phyloP scores from a whole-genome alignment of 2,888 invertebrate genomes.

The Proisotoma minuta region DNA sequence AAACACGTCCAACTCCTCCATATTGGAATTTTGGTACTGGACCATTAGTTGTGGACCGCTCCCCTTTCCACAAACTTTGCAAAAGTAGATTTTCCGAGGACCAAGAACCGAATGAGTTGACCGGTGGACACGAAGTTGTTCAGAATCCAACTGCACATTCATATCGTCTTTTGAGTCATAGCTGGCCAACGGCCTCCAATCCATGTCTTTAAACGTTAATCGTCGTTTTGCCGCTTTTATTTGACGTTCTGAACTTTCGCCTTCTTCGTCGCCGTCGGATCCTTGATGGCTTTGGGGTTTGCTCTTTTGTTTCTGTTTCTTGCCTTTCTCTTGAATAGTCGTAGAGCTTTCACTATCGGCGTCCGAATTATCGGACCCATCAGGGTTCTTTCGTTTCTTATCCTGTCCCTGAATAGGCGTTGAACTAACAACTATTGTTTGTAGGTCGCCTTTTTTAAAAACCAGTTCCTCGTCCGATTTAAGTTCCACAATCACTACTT shows the following conservation, averaged over 20 bases:
- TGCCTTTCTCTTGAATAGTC: too few relatives aligned
- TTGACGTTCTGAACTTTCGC: background rate
- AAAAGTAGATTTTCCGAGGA: background rate
- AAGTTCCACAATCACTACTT: too few relatives aligned
- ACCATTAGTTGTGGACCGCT: background rate
- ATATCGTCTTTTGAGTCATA: background rate
- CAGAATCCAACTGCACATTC: background rate
- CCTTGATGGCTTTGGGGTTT: too few relatives aligned
- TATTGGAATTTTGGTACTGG: background rate
- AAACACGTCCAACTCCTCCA: background rate
- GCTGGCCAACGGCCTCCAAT: background rate
- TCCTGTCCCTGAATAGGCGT: too few relatives aligned
- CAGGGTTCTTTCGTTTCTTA: too few relatives aligned
- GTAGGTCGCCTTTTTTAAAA: too few relatives aligned
- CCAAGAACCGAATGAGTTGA: background rate
- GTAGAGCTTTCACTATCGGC: too few relatives aligned
- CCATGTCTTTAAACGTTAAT: background rate
- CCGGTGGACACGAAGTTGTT: background rate
- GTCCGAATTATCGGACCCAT: too few relatives aligned
- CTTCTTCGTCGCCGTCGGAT: background rate
- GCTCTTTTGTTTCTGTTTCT: too few relatives aligned
- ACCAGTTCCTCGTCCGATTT: too few relatives aligned
- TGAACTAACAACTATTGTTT: too few relatives aligned
- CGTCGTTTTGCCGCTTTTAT: background rate
- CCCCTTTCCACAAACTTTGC: conserved; percentile 4